Base-by-base conservation (phyloP, 2,888 invertebrate genomes). In the Sycophila texana region DNA sequence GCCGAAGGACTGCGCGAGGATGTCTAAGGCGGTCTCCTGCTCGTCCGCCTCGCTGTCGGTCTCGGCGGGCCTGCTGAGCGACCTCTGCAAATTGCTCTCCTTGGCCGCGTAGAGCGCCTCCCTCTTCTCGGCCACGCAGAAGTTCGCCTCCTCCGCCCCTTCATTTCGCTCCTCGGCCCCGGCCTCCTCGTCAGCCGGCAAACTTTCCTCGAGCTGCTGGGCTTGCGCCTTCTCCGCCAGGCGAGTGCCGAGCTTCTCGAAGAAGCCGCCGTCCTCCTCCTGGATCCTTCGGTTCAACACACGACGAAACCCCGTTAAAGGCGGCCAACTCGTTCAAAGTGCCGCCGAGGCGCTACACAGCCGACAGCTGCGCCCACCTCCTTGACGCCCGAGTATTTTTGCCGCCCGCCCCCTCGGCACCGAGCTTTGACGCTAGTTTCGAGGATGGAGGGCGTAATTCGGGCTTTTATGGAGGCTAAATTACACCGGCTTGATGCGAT, bases 211-310 rank as follows among this genome's bases (percentile, higher is more conserved):
- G 68, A 84, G 84, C 65, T 87, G 86, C 78, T 88, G 87, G 1
- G 84, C 86, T 71, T 86, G 85, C 26, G 84, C 89, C 79, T 86
- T 88, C 72, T 89, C 88, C 0, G 87, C 88, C 74, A 96, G 90
- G 70, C 96, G 91, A 0, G 95, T 94, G 0, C 96, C 96, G 85
- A 96, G 95, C 86, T 95, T 95, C 89, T 96, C 96, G 88, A 96
- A 96, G 90, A 96, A 96, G 70, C 96, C 95, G 84, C 95, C 95
- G 89, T 96, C 96, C 20, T 95, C 92, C 91, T 96, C 95, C 91
- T 96, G 96, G 83, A 96, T 93, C 91, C 95, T 81, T 75, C 39
- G 61, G 51, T 75, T 57, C 70, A 92, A 92, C 85, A 86, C 61
- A 16, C 60, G 22, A 55, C 49, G 53, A 20, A 60, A 22, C 13